Conservation (phyloP, 2,113 vertebrate genomes). For the Onychostoma macrolepis region DNA sequence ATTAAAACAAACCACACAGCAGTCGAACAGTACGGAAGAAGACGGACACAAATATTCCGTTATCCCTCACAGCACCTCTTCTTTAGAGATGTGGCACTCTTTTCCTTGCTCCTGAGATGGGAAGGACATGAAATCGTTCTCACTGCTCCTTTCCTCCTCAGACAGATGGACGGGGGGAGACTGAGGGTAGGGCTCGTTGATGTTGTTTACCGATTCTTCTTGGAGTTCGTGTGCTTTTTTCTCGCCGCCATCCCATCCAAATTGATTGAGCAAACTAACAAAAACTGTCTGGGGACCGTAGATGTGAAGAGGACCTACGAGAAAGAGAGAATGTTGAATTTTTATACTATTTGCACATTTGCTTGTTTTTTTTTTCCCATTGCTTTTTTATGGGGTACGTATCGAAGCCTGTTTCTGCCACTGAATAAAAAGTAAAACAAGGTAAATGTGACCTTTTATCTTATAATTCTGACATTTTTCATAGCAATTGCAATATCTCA, state of each 20-base stretch:
- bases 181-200: slow-evolving; percentile 50
- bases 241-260: slow-evolving; percentile 54
- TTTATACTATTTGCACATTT: background rate
- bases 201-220: slow-evolving; percentile 27
- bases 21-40: background rate
- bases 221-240: slow-evolving; percentile 48
- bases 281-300: slow-evolving; percentile 75
- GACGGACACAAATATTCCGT: background rate
- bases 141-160: slow-evolving; percentile 68
- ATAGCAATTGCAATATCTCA: no score
- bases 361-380: background rate
- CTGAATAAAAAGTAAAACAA: no score
- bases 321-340: background rate
- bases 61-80: slow-evolving; percentile 67
- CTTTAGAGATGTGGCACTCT: slow-evolving; percentile 76
- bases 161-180: slow-evolving; percentile 70
- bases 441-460: background rate
- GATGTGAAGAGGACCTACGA: slow-evolving; percentile 74
- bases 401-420: no score
- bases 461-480: background rate
- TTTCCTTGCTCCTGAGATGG: slow-evolving; percentile 80
- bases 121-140: slow-evolving; percentile 66
- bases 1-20: background rate
- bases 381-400: background rate
- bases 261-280: slow-evolving; percentile 75